Base-by-base conservation (phyloP, 2,888 invertebrate species). In the Drepana falcataria region DNA sequence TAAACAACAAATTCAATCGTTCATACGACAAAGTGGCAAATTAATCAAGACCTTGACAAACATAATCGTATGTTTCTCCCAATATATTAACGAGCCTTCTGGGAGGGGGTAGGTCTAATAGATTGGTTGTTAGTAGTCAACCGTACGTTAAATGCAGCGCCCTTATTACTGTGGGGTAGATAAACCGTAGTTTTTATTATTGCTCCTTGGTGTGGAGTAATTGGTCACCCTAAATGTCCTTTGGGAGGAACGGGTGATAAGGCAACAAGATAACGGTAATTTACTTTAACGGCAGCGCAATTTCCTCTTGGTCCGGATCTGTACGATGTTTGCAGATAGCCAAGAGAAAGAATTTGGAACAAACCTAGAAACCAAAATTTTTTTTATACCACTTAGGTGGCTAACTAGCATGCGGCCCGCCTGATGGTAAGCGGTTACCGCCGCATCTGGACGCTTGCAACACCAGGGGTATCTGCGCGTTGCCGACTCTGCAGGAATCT, bases 101-200 rank as follows among this genome's bases (percentile, higher is more conserved):
- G 67, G 66, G 71, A 73, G 54, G 55, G 54, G 55, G 59, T 63
- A 68, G 83, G 59, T 73, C 81, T 65, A 59, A 69, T 73, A 72
- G 68, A 79, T 76, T 80, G 81, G 81, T 78, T 74, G 75, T 72
- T 72, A 72, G 77, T 81, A 82, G 85, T 85, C 81, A 85, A 83
- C 76, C 75, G 70, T 77, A 77, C 77, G 75, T 70, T 81, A 75
- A 80, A 79, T 74, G 77, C 74, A 71, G 80, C 76, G 73, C 71
- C 81, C 82, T 85, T 85, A 87, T 88, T 85, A 87, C 84, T 85
- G 83, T 75, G 68, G 87, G 86, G 82, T 72, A 79, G 86, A 88
- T 88, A 86, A 85, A 72, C 76, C 76, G 75, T 72, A 77, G 85
- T 87, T 88, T 87, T 87, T 86, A 85, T 87, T 86, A 81, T 83